Percentiles rank a stretch among this genome's conserved stretches.
Conservation (phyloP, 2,113 vertebrate genomes). For the Limnothrissa miodon region DNA sequence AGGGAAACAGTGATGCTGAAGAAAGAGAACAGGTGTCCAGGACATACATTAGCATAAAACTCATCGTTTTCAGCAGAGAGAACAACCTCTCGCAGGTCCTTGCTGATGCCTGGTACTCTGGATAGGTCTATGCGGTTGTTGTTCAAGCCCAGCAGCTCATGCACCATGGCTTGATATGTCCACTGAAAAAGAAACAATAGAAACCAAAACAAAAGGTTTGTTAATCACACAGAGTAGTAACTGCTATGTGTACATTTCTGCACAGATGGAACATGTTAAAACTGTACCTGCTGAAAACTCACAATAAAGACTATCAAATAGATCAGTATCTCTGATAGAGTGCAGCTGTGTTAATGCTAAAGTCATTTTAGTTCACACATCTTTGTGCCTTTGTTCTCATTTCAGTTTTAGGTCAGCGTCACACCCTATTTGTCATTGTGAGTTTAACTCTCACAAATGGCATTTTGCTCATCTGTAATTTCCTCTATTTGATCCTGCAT, state of each 20-base stretch:
- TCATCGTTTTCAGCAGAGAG: constrained; percentile 93
- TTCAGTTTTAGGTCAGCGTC: not conserved
- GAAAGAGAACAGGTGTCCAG: not conserved
- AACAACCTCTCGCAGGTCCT: constrained; percentile 90
- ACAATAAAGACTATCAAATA: not conserved
- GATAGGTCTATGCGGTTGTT: constrained; percentile 97
- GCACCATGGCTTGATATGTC: constrained; percentile 98
- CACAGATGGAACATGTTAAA: not conserved
- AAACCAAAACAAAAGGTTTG: not conserved
- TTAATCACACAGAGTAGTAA: not conserved
- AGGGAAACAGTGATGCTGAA: not conserved
- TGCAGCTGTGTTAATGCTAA: not conserved
- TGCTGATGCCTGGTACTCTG: constrained; percentile 88
- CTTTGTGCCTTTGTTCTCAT: not conserved
- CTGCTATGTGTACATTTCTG: not conserved
- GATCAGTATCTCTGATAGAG: not conserved
- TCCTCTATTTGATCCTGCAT: not conserved
- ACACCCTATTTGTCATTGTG: not conserved
- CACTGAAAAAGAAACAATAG: constrained; percentile 72
- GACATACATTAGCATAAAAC: constrained; percentile 92
- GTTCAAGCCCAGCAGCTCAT: constrained; percentile 91
- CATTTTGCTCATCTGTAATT: not conserved
- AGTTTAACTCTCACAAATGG: not conserved
- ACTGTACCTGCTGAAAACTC: not conserved
- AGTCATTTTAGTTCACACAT: not conserved